Percentiles rank a stretch among this genome's conserved stretches.
Conservation (phyloP, 2,888 invertebrate species). For the Lepidochitona cinerea region DNA sequence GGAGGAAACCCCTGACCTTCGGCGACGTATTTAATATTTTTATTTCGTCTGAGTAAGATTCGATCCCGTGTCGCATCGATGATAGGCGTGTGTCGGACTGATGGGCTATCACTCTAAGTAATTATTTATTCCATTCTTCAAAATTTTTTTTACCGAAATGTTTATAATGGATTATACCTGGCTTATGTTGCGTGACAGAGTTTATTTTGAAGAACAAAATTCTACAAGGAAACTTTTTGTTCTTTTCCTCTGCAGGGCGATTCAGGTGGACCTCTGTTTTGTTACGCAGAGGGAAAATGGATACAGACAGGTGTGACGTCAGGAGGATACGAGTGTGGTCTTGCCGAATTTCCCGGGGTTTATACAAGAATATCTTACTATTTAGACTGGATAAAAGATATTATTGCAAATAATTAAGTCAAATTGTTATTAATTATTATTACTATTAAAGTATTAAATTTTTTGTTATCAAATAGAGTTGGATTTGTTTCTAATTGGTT, state of each 20-base stretch:
- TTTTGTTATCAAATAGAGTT: too few species aligned
- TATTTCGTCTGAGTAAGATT: too few species aligned
- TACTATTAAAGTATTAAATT: too few species aligned
- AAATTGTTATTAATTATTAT: neutral
- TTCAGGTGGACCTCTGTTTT: conserved; percentile 61
- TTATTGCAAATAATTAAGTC: conserved; percentile 24
- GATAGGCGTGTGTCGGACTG: too few species aligned
- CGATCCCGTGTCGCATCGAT: too few species aligned
- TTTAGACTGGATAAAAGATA: conserved; percentile 46
- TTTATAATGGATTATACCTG: too few species aligned
- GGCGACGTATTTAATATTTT: neutral
- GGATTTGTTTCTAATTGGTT: too few species aligned
- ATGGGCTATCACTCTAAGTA: neutral
- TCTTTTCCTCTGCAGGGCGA: conserved; percentile 46
- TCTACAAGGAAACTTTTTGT: too few species aligned
- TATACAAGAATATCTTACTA: conserved; percentile 52
- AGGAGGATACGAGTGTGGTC: conserved; percentile 59
- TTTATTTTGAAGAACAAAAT: too few species aligned
- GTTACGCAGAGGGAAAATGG: conserved; percentile 42
- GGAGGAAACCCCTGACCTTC: too few species aligned
- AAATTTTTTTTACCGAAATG: too few species aligned
- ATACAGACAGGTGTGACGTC: conserved; percentile 52
- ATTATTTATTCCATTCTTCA: neutral
- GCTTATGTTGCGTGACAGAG: too few species aligned
- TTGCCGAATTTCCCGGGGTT: conserved; percentile 55